Percentiles rank a stretch among this genome's conserved stretches.
Evolutionary conservation across 37 sponge, comb jelly and placozoan genomes (phyloP).

Genomic region (Agelas oroides): DNA sequence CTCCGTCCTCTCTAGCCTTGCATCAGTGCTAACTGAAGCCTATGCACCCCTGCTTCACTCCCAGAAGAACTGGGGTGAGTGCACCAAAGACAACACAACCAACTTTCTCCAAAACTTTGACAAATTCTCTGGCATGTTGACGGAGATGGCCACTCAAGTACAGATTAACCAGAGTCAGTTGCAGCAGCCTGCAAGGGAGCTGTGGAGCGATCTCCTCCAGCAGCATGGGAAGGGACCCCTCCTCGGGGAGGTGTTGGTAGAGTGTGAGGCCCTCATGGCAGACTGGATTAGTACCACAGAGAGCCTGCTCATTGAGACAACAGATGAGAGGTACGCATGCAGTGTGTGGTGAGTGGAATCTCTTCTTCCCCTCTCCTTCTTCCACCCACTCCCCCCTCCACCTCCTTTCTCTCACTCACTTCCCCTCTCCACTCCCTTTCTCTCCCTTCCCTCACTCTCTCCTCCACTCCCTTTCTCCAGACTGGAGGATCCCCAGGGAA

Average conservation of each 20-base stretch:
- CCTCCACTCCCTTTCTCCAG: slow-evolving; percentile 27
- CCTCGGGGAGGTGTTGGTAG: slow-evolving; percentile 40
- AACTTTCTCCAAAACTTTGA: slow-evolving; percentile 66
- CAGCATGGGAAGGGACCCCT: neutral
- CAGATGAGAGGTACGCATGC: slow-evolving; percentile 84
- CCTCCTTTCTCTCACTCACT: too few relatives aligned
- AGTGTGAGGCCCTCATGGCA: slow-evolving; percentile 76
- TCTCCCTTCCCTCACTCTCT: neutral
- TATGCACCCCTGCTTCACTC: slow-evolving; percentile 75
- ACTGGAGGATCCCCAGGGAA: slow-evolving; percentile 50
- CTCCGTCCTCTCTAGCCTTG: slow-evolving; percentile 77
- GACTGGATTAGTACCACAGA: slow-evolving; percentile 89
- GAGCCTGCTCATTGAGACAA: slow-evolving; percentile 72
- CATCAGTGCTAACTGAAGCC: slow-evolving; percentile 73
- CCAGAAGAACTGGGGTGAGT: slow-evolving; percentile 81
- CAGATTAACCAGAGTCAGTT: slow-evolving; percentile 38
- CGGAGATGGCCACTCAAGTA: slow-evolving; percentile 39
- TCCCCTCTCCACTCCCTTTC: too few relatives aligned
- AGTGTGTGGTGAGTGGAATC: too few relatives aligned
- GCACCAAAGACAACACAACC: slow-evolving; percentile 51
- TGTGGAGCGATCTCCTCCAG: slow-evolving; percentile 23
- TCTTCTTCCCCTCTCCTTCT: too few relatives aligned
- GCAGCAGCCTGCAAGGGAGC: slow-evolving; percentile 19
- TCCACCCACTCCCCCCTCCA: too few relatives aligned
- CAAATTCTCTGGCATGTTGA: slow-evolving; percentile 25